Evolutionary conservation across 92 coral and sea anemone species (phyloP).

Genomic region (Phenganax subtilis): DNA sequence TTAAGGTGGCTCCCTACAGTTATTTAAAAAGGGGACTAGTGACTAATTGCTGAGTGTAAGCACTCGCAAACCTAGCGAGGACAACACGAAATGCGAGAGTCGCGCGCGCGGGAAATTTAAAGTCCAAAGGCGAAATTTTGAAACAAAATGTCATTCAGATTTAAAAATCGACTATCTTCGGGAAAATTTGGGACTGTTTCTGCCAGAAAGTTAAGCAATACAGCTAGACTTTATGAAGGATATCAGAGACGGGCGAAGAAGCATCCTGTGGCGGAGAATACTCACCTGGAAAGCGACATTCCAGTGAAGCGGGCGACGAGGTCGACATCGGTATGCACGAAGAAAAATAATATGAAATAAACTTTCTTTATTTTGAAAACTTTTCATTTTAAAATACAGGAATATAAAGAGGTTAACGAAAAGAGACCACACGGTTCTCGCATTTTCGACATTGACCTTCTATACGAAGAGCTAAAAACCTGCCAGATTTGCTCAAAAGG

Average conservation of each 20-base stretch:
- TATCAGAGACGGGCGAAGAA: too few relatives aligned
- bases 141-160: too few relatives aligned
- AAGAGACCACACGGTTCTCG: neutral
- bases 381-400: too few relatives aligned
- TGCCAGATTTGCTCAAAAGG: neutral
- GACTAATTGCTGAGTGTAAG: too few relatives aligned
- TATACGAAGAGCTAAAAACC: neutral
- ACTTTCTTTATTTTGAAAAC: neutral
- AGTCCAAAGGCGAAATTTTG: too few relatives aligned
- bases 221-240: neutral
- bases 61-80: too few relatives aligned
- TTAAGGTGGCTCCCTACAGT: too few relatives aligned
- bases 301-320: constrained; percentile 1
- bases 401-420: neutral
- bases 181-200: constrained; percentile 3
- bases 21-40: too few relatives aligned
- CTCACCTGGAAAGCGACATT: neutral
- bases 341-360: neutral
- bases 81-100: too few relatives aligned
- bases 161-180: neutral
- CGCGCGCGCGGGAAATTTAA: too few relatives aligned
- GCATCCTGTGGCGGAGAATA: neutral
- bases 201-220: neutral
- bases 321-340: neutral
- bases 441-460: neutral